Base-by-base conservation (phyloP, 2,888 invertebrate species). In the Rugalucina vietnamica region DNA sequence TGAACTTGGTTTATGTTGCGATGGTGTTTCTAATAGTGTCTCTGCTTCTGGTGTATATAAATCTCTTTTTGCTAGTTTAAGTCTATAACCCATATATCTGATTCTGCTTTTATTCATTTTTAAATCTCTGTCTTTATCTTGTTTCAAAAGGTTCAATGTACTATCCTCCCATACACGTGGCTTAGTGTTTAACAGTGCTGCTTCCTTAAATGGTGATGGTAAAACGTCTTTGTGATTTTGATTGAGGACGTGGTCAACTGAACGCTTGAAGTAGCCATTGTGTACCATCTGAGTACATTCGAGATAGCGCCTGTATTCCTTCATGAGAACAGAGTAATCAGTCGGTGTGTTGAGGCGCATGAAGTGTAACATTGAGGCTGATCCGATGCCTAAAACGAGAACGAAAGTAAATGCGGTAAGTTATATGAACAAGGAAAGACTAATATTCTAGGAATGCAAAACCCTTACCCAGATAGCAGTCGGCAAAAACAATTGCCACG, bases 241-340 rank as follows among this genome's bases (percentile, higher is more conserved):
- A 10, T 34, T 43, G 10, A 76, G 29, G 18, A 32, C 71, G n/a
- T 70, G 39, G 27, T 81, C 84, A 3, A 81, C 78, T 32, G 85
- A 85, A 18, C 85, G 85, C 49, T 85, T 85, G 75, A 82, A 85
- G 54, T 82, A 82, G 21, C 85, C 85, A 24, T 73, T 85, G 39
- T 85, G 77, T 5, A 85, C 77, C 80, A 80, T 80, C 27, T 80
- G 80, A 10, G 80, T 85, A 71, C 85, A 85, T 39, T 85, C 82
- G 1, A 85, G 34, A 50, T 82, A 85, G 5, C 39, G 12, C 5
- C 72, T 36, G 54, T 80, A 82, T 27, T 82, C 80, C 18, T 27
- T 24, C 80, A 82, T 85, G 5, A 85, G 57, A 18, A 32, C 39
- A 0, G 32, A 10, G 50, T 85, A 85, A 34, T 85, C 82, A 34